Base-by-base conservation (phyloP, 2,797 vertebrate species). In the Chrosomus eos region DNA sequence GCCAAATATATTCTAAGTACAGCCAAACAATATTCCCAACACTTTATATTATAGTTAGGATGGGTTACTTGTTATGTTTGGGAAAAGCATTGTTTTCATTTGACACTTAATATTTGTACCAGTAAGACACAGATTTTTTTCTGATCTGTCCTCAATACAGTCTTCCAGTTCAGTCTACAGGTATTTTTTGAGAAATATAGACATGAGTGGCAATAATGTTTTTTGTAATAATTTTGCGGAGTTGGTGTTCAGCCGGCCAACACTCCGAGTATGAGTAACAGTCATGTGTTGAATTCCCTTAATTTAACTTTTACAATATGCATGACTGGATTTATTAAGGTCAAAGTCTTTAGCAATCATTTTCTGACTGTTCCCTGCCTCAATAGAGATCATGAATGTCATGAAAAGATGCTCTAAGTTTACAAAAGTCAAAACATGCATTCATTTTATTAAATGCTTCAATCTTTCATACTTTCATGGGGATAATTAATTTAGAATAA, bases 311-410 rank as follows among this genome's bases (percentile, higher is more conserved):
- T 36, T 74, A 23, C 23, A 14, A 16, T n/a, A 40, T 23, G 38
- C 64, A 31, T 8, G n/a, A 84, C 7, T 60, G 13, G 11, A 14
- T 78, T 68, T 77, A 43, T 68, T 8, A 48, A 51, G 71, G 51
- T 45, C 62, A 83, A 76, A 77, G 73, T 83, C 74, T 33, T 77
- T 1, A 58, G 48, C 11, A 28, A 3, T 64, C 3, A 45, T 64
- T 31, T 78, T 11, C 23, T 18, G 2, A 28, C 10, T 31, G 26
- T 45, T 64, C 31, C 36, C n/a, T 62, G 13, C 60, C 26, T 62
- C 13, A 62, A 7, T 28, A 28, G 11, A 62, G 60, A 28, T 3
- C 3, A 4, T 16, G 40, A 43, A 43, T 43, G 40, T 48, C 45
- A 48, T 48, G 45, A 48, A 48, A 16, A 48, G 14, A 48, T 48